Evolutionary conservation across 2,113 vertebrate species (phyloP).

Genomic region (Progne subis): DNA sequence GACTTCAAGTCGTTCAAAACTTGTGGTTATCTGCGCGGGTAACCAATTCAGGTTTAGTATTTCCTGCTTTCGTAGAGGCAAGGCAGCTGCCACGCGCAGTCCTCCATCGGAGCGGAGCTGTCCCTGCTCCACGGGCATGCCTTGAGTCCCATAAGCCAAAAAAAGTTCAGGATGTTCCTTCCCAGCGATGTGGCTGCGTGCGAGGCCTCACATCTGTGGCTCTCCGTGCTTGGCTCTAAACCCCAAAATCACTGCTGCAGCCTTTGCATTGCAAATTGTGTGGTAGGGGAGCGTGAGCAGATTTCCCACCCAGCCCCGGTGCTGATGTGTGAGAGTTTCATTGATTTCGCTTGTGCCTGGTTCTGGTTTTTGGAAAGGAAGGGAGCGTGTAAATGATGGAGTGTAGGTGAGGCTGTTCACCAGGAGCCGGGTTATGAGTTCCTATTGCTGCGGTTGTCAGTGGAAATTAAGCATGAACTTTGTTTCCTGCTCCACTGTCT

Average conservation of each 20-base stretch:
- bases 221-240: background rate
- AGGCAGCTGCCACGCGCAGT: background rate
- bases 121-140: accelerated
- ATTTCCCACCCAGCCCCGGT: background rate
- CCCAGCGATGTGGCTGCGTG: background rate
- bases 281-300: background rate
- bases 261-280: background rate
- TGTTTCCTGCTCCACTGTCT: background rate
- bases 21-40: background rate
- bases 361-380: background rate
- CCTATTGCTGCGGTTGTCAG: background rate
- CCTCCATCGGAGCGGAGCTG: accelerated
- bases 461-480: background rate
- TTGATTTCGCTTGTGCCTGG: background rate
- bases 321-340: background rate
- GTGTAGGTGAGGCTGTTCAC: background rate
- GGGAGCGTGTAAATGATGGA: background rate
- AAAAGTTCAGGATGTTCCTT: background rate
- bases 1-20: background rate
- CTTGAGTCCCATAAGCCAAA: background rate
- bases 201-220: accelerated
- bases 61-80: background rate
- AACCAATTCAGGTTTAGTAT: background rate
- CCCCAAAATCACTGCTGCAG: background rate
- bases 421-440: background rate